Conservation (phyloP, 2,113 vertebrate genomes). For the Helogale parvula region DNA sequence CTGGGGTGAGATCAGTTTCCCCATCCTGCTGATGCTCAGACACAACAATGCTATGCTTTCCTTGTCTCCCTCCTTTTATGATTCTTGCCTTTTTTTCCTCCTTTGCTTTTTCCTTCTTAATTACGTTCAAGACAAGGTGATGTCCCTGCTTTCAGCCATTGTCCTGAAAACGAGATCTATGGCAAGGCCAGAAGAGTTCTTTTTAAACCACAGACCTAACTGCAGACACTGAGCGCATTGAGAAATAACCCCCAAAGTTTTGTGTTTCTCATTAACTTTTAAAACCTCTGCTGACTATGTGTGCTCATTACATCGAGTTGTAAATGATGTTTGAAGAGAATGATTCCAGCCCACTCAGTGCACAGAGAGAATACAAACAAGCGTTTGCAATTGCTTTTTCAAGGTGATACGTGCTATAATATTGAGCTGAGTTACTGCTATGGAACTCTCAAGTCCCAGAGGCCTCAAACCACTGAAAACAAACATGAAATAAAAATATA, state of each 20-base stretch:
- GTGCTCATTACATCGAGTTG: conserved; percentile 64
- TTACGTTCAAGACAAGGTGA: conserved; percentile 14
- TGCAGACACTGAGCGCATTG: background rate
- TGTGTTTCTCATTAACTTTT: conserved; percentile 69
- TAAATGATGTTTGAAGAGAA: conserved; percentile 68
- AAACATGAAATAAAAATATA: conserved; percentile 56
- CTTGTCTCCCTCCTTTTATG: background rate
- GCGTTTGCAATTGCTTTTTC: conserved; percentile 53
- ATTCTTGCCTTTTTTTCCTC: background rate
- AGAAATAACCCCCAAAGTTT: conserved; percentile 2
- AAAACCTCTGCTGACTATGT: conserved; percentile 70
- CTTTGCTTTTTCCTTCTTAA: conserved; percentile 39
- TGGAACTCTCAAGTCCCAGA: conserved; percentile 58
- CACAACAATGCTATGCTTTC: background rate
- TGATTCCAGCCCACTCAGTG: background rate
- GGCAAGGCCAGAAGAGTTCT: background rate
- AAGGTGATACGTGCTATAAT: conserved; percentile 60
- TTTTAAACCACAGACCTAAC: background rate
- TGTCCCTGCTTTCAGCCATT: background rate
- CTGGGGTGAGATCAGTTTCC: background rate
- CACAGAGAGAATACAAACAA: conserved; percentile 76
- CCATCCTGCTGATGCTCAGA: background rate
- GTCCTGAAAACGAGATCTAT: conserved; percentile 27
- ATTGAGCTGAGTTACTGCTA: conserved; percentile 61
- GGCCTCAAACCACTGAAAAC: conserved; percentile 50